Conservation (phyloP, 2,888 invertebrate genomes). For the Lasiommata megera region DNA sequence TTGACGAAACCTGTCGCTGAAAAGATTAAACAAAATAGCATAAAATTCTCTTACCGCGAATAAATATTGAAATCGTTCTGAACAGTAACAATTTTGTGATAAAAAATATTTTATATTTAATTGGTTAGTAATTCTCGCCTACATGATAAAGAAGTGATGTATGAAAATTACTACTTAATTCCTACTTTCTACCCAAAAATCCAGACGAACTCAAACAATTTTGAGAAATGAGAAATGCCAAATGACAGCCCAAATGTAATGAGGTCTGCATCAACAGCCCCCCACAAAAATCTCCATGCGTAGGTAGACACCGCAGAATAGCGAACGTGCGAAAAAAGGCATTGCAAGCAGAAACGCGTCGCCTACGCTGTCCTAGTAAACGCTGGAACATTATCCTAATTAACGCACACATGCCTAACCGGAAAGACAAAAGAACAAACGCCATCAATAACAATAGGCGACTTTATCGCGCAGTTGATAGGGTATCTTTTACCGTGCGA, state of each 20-base stretch:
- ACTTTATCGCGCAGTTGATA: conserved; percentile 11
- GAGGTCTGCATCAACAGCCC: conserved; percentile 3
- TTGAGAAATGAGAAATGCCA: background rate
- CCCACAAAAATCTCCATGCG: conserved; percentile 24
- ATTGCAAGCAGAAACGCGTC: conserved; percentile 25
- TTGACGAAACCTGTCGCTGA: too few species aligned
- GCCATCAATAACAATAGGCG: conserved; percentile 3
- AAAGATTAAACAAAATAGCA: too few species aligned
- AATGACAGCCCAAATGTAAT: conserved; percentile 3
- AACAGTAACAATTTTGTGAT: too few species aligned
- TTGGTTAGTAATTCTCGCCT: too few species aligned
- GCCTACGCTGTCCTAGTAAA: conserved; percentile 32
- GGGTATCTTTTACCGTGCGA: conserved; percentile 4
- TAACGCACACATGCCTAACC: conserved; percentile 20
- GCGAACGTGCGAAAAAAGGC: conserved; percentile 27
- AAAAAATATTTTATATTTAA: too few species aligned
- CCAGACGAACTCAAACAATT: background rate
- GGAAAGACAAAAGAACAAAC: conserved; percentile 13
- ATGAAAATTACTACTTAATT: background rate
- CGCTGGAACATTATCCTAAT: conserved; percentile 36
- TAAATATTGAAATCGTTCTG: too few species aligned
- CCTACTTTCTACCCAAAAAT: background rate
- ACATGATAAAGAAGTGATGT: too few species aligned
- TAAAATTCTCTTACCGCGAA: too few species aligned
- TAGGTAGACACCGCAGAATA: conserved; percentile 14